A percentile compares a stretch with the other conserved stretches of the same genome.
phyloP scores from a whole-genome alignment of 2,888 invertebrate species.

The Drosophila robusta region DNA sequence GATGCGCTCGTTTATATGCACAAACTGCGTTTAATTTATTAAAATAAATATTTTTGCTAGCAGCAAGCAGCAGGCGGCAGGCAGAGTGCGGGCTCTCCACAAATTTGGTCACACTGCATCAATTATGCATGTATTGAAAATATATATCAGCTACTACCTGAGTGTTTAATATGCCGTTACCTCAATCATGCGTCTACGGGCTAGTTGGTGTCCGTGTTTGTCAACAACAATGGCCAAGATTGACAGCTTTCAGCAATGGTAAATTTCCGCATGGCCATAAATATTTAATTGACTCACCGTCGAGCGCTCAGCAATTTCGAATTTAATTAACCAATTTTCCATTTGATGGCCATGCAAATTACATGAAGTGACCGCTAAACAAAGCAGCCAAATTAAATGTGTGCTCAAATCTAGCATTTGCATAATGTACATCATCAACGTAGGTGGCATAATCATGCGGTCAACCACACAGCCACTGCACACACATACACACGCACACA shows the following conservation, averaged over 20 bases:
- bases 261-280: constrained; percentile 32
- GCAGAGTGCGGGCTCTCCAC: constrained; percentile 8
- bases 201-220: constrained; percentile 10
- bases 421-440: constrained; percentile 40
- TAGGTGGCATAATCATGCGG: constrained; percentile 45
- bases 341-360: constrained; percentile 30
- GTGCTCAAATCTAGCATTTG: constrained; percentile 23
- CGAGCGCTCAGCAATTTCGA: constrained; percentile 20
- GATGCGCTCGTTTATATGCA: constrained; percentile 78
- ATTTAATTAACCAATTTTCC: constrained; percentile 52
- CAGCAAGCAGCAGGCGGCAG: constrained; percentile 4
- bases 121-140: constrained; percentile 41
- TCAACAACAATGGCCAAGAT: constrained; percentile 22
- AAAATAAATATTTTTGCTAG: constrained; percentile 59
- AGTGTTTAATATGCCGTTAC: constrained; percentile 45
- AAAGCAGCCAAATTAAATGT: constrained; percentile 31
- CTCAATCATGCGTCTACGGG: constrained; percentile 8
- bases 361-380: constrained; percentile 20
- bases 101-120: constrained; percentile 36
- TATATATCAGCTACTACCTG: constrained; percentile 35
- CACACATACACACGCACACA: not conserved
- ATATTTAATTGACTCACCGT: constrained; percentile 44
- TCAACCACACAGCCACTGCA: constrained; percentile 28
- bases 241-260: constrained; percentile 35
- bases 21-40: constrained; percentile 75